Conservation (phyloP, 2,888 invertebrate species). For the Heteromyza rotundicornis region DNA sequence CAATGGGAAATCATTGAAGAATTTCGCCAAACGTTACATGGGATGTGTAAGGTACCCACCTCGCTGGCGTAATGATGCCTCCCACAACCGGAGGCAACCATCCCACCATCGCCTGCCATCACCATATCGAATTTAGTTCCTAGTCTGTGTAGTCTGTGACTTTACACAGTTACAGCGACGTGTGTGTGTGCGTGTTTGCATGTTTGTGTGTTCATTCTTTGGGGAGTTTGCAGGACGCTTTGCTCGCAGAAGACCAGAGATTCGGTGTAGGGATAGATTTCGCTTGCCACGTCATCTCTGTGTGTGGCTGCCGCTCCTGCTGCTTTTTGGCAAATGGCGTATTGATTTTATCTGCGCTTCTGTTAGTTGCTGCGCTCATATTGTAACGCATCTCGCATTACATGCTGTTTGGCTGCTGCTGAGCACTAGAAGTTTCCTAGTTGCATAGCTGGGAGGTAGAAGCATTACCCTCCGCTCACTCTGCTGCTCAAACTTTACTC, state of each 20-base stretch:
- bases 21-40: background rate
- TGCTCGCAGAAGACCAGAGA: background rate
- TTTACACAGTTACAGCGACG: background rate
- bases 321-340: slow-evolving; percentile 22
- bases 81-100: background rate
- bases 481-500: too few relatives aligned
- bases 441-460: too few relatives aligned
- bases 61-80: too few relatives aligned
- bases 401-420: too few relatives aligned
- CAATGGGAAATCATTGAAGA: background rate
- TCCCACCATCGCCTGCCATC: background rate
- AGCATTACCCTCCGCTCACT: too few relatives aligned
- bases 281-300: slow-evolving; percentile 9
- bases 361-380: slow-evolving; percentile 33
- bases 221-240: background rate
- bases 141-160: background rate
- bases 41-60: background rate
- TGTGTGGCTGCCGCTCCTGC: slow-evolving; percentile 13
- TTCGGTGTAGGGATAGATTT: slow-evolving; percentile 20
- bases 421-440: too few relatives aligned
- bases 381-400: slow-evolving; percentile 34
- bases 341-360: slow-evolving; percentile 38
- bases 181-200: too few relatives aligned
- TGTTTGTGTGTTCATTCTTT: background rate
- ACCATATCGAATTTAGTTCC: background rate